These are phyloP conservation scores for Echinops telfairi DNA, from an alignment of 2,113 vertebrate species.

Conservation along the genomic window DNA sequence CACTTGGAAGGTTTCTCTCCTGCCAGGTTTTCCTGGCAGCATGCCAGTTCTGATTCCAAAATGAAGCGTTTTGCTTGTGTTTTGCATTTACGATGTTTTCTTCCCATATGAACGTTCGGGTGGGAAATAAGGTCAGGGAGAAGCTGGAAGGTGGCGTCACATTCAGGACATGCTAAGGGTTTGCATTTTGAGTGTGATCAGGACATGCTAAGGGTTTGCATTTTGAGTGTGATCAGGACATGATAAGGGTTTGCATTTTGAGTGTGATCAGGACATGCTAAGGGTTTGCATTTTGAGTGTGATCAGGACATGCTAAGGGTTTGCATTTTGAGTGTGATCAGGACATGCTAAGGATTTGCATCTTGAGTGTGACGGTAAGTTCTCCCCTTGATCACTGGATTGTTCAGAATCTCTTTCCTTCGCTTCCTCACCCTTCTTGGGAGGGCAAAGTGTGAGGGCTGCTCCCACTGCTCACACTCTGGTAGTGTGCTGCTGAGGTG, in stretches of 20 bases:
- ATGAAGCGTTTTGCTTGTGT: conserved; percentile 33
- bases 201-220: conserved; percentile 75
- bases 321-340: conserved; percentile 37
- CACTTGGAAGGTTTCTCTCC: conserved; percentile 59
- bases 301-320: conserved; percentile 73
- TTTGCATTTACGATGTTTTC: conserved; percentile 52
- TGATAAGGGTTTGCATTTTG: conserved; percentile 66
- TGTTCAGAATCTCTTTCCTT: neutral
- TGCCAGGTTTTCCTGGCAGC: conserved; percentile 49
- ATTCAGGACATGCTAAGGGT: conserved; percentile 75
- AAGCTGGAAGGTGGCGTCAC: conserved; percentile 72
- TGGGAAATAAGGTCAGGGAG: conserved; percentile 66
- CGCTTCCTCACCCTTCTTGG: neutral
- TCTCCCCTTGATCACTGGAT: neutral
- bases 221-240: conserved; percentile 49
- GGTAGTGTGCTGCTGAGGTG: neutral
- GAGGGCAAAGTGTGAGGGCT: neutral
- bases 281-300: conserved; percentile 57
- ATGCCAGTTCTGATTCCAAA: conserved; percentile 47
- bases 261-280: conserved; percentile 64
- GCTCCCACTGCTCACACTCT: neutral
- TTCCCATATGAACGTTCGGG: conserved; percentile 38
- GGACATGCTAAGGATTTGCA: conserved; percentile 75
- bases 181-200: conserved; percentile 9
- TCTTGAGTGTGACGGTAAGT: neutral